Evolutionary conservation across 2,888 invertebrate species (phyloP).

Genomic region (Cepaea hortensis): DNA sequence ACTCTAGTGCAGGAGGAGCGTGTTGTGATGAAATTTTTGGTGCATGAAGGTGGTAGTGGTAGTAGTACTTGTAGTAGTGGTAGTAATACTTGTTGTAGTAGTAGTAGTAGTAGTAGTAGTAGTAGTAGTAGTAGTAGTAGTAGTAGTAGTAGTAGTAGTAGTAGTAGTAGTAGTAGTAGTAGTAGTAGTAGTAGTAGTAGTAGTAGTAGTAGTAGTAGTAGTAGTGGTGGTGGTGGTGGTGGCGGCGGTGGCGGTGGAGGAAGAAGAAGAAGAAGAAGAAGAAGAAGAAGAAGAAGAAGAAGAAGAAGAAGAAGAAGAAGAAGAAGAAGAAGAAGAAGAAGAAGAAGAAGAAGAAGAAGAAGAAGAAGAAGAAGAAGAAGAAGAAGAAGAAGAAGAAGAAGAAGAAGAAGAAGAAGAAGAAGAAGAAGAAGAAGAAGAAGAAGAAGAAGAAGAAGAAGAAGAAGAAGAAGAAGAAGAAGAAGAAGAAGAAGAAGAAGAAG

Average conservation of each 20-base stretch:
- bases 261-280: neutral
- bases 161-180: neutral
- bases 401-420: neutral
- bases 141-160: neutral
- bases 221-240: neutral
- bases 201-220: neutral
- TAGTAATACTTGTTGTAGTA: too few relatives aligned
- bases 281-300: neutral
- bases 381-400: too few relatives aligned
- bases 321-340: neutral
- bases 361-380: neutral
- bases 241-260: neutral
- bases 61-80: too few relatives aligned
- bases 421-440: neutral
- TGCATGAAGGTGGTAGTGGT: too few relatives aligned
- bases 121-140: too few relatives aligned
- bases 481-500: neutral
- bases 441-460: neutral
- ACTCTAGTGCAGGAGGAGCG: too few relatives aligned
- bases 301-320: neutral
- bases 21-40: too few relatives aligned
- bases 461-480: neutral
- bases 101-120: too few relatives aligned
- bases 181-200: neutral
- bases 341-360: neutral